Evolutionary conservation across 2,113 vertebrate species (phyloP).

Genomic region (Lophius piscatorius): DNA sequence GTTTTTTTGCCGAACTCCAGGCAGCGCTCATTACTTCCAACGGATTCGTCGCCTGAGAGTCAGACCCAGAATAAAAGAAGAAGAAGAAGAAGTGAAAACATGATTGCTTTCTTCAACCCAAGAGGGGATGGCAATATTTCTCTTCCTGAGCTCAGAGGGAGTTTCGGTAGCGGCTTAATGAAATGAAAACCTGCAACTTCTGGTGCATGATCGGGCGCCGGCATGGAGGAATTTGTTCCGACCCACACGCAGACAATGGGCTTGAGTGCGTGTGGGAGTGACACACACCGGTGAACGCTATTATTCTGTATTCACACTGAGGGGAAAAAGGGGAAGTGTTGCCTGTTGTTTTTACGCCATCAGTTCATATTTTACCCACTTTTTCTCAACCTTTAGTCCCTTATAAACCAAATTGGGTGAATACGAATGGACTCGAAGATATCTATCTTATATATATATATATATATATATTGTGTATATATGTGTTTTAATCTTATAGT

Average conservation of each 20-base stretch:
- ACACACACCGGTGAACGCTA: constrained; percentile 1
- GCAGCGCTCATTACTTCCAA: constrained; percentile 63
- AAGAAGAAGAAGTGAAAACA: constrained; percentile 29
- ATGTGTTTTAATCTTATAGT: too few species aligned
- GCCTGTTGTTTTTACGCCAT: too few species aligned
- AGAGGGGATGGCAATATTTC: constrained; percentile 50
- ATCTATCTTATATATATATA: too few species aligned
- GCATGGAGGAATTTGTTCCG: constrained; percentile 15
- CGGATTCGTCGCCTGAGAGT: constrained; percentile 48
- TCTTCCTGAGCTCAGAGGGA: constrained; percentile 38
- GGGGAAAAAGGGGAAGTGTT: not conserved
- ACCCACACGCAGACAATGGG: constrained; percentile 16
- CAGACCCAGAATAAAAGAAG: not conserved
- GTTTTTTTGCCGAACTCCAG: constrained; percentile 62
- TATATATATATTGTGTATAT: too few species aligned
- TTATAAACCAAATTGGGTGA: too few species aligned
- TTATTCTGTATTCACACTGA: not conserved
- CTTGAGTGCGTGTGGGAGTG: not conserved
- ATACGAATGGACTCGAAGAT: too few species aligned
- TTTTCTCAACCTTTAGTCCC: too few species aligned
- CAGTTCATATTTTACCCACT: too few species aligned
- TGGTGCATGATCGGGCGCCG: constrained; percentile 24
- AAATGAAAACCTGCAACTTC: constrained; percentile 46
- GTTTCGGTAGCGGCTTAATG: constrained; percentile 38
- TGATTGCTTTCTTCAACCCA: constrained; percentile 60